Base-by-base conservation (phyloP, 1,140 invertebrate species). In the Odontomachus brunneus region DNA sequence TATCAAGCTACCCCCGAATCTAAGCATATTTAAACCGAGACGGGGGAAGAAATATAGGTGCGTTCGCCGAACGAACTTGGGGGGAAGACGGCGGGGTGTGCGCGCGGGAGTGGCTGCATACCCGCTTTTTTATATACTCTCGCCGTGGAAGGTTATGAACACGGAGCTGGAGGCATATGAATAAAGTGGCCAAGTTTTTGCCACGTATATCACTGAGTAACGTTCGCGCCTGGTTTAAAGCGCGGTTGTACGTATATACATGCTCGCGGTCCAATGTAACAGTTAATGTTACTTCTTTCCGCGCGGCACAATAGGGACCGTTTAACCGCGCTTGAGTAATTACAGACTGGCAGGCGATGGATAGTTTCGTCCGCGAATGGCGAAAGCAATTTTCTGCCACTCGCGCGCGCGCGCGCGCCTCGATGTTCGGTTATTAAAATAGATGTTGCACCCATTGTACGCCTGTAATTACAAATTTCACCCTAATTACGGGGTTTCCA, bases 111-210 rank as follows among this genome's bases (percentile, higher is more conserved):
- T 66, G 87, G 63, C 82, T 81, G 81, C 85, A 82, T 82, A 82
- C 60, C 76, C 71, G 48, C 65, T 89, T 89, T 89, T 90, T 90
- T 89, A 90, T 89, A 89, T 69, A 89, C 84, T 67, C 87, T 62
- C 86, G 69, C 69, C 49, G 62, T 80, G 67, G 72, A 89, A 90
- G 88, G 87, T 89, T 90, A 90, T 89, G 89, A 90, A 89, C 89
- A 89, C 85, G 84, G 83, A 81, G 82, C 74, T 83, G 83, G 82
- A 89, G 87, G 83, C 87, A 73, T 86, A 89, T 90, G 88, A 90
- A 90, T 89, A 91, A 89, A 90, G 88, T 86, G 84, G 87, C 76
- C 88, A 91, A 91, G 84, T 90, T 91, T 90, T 90, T 90, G 82
- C 88, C 80, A 69, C 85, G 74, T 90, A 90, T 89, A 90, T 90